phyloP scores from a whole-genome alignment of 2,113 vertebrate species.

The Lepisosteus oculatus region DNA sequence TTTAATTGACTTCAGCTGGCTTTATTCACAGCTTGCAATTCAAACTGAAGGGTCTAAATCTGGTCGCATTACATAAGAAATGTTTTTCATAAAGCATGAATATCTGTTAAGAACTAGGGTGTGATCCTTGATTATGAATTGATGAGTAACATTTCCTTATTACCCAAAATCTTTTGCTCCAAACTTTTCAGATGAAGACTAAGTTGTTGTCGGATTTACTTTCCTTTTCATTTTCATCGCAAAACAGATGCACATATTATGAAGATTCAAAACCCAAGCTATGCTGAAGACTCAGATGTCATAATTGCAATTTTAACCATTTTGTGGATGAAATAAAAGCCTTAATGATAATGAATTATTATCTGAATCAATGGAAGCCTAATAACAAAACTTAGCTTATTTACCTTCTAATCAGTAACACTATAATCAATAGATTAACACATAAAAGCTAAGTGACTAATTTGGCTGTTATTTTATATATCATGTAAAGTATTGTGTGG shows the following conservation, averaged over 20 bases:
- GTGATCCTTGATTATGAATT: constrained; percentile 58
- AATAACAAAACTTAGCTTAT: no score
- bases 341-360: no score
- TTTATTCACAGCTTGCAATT: constrained; percentile 63
- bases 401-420: no score
- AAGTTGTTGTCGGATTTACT: constrained; percentile 35
- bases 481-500: no score
- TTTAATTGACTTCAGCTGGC: constrained; percentile 70
- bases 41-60: constrained; percentile 51
- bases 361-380: no score
- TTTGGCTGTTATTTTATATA: no score
- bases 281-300: constrained; percentile 22
- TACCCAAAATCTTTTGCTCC: constrained; percentile 32
- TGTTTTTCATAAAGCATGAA: constrained; percentile 69
- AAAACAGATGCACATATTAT: constrained; percentile 11
- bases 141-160: constrained; percentile 68
- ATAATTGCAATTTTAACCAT: constrained; percentile 14
- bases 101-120: constrained; percentile 66
- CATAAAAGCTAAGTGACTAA: no score
- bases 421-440: no score
- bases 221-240: constrained; percentile 23
- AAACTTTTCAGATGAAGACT: constrained; percentile 36
- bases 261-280: not conserved
- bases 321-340: no score
- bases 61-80: constrained; percentile 47